Evolutionary conservation across 2,113 vertebrate genomes (phyloP).

Genomic region (Pseudopodoces humilis): DNA sequence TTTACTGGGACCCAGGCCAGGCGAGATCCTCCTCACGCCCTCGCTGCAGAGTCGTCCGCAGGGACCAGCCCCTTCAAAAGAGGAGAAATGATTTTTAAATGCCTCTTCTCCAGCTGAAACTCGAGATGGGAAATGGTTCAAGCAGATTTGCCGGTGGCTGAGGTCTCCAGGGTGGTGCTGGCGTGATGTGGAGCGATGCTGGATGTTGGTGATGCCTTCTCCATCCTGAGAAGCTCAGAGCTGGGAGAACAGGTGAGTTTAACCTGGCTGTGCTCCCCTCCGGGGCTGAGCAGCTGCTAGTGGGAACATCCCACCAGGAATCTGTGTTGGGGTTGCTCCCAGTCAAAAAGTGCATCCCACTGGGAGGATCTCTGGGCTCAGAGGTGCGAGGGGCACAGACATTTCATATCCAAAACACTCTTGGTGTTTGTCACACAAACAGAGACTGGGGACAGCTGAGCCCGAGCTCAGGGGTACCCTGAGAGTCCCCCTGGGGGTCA

Average conservation of each 20-base stretch:
- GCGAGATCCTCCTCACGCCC: constrained; percentile 11
- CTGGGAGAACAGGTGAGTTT: neutral
- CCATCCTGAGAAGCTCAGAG: fast-evolving
- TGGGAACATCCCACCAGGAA: fast-evolving
- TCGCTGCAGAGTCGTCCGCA: fast-evolving
- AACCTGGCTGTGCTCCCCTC: fast-evolving
- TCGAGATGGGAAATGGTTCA: neutral
- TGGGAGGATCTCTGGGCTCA: neutral
- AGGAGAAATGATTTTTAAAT: neutral
- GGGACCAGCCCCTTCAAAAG: constrained; percentile 5
- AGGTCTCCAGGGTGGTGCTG: neutral
- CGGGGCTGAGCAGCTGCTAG: neutral
- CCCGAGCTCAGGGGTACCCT: neutral
- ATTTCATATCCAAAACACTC: fast-evolving
- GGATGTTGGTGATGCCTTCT: neutral
- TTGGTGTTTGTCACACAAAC: fast-evolving
- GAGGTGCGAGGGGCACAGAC: fast-evolving
- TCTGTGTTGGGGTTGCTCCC: fast-evolving
- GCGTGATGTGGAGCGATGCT: fast-evolving
- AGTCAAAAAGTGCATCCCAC: fast-evolving
- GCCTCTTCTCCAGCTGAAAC: neutral
- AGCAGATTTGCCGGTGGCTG: neutral
- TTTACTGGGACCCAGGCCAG: constrained; percentile 45
- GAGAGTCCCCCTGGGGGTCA: fast-evolving
- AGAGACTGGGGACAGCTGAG: fast-evolving